Conservation (phyloP, 1,140 invertebrate genomes). For the Lanistes nyassanus region DNA sequence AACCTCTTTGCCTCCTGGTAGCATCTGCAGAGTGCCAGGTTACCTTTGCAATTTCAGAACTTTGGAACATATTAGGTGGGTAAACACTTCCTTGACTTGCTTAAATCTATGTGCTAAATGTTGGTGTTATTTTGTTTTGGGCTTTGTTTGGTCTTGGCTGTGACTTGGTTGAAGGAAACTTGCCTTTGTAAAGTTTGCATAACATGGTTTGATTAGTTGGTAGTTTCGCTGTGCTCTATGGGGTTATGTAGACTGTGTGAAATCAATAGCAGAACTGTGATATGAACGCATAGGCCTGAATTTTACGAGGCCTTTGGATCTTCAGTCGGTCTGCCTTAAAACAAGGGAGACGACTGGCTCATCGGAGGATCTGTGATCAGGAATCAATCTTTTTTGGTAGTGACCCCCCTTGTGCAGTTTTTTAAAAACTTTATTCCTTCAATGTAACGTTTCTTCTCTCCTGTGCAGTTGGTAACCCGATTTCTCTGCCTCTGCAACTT, state of each 20-base stretch:
- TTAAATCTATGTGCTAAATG: too few relatives aligned
- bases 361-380: constrained; percentile 28
- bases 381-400: constrained; percentile 20
- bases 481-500: background rate
- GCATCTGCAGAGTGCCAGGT: too few relatives aligned
- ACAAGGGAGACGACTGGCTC: constrained; percentile 21
- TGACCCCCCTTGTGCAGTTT: background rate
- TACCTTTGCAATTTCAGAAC: too few relatives aligned
- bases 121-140: background rate
- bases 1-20: too few relatives aligned
- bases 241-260: constrained; percentile 16
- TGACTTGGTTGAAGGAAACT: too few relatives aligned
- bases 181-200: background rate
- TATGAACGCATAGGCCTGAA: background rate
- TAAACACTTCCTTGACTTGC: too few relatives aligned
- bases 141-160: background rate
- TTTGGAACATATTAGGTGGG: too few relatives aligned
- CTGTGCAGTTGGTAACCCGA: background rate
- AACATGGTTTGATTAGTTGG: background rate
- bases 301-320: background rate
- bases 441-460: constrained; percentile 1
- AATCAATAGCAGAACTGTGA: constrained; percentile 22
- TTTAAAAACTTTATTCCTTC: background rate
- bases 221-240: background rate
- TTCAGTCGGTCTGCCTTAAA: constrained; percentile 4